Evolutionary conservation across 2,113 vertebrate species (phyloP).

Genomic region (Nestor notabilis): DNA sequence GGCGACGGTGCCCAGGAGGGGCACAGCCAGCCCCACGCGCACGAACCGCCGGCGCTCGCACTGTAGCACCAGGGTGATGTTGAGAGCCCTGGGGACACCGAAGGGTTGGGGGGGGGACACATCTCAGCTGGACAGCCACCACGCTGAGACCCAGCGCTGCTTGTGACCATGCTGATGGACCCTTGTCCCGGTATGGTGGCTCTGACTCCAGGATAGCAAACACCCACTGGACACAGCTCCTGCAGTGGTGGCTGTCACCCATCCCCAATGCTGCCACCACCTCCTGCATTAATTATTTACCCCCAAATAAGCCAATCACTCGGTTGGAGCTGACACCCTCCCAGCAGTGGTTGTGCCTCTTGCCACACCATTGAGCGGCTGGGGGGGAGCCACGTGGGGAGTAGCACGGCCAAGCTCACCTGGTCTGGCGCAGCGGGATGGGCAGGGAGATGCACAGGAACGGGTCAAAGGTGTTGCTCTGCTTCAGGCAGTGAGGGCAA

Average conservation of each 20-base stretch:
- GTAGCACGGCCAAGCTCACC: conserved; percentile 70
- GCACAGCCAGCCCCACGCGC: conserved; percentile 89
- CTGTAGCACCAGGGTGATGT: conserved; percentile 87
- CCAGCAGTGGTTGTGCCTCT: accelerated
- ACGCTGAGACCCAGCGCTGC: accelerated
- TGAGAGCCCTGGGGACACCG: conserved; percentile 81
- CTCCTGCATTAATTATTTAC: accelerated
- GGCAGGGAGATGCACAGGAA: conserved; percentile 94
- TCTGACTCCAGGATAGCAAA: accelerated
- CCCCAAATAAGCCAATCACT: accelerated
- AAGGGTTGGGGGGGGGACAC: not conserved
- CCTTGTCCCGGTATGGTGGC: accelerated
- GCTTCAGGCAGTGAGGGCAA: conserved; percentile 93
- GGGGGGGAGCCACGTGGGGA: too few species aligned
- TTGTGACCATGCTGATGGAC: accelerated
- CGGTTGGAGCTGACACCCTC: accelerated
- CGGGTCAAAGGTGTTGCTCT: conserved; percentile 97
- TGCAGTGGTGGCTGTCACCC: accelerated
- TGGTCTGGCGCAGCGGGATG: conserved; percentile 91
- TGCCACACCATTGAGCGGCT: accelerated
- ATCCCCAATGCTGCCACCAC: accelerated
- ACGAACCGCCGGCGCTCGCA: conserved; percentile 83
- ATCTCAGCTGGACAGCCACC: not conserved
- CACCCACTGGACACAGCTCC: accelerated
- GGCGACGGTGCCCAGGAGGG: conserved; percentile 83